Evolutionary conservation across 2,888 invertebrate genomes (phyloP).

Genomic region (Cynaeus angustus): DNA sequence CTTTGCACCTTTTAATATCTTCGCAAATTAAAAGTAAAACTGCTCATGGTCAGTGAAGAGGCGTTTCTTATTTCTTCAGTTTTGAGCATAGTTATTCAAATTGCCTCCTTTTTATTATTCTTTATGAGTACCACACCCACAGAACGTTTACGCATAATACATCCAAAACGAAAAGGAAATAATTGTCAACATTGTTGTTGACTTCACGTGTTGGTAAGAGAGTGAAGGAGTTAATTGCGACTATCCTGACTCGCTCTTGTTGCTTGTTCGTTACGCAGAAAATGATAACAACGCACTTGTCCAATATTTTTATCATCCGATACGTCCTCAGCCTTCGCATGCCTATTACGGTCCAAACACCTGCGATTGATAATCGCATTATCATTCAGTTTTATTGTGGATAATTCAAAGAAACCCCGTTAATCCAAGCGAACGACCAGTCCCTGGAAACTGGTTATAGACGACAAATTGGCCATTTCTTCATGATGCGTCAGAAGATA

Average conservation of each 20-base stretch:
- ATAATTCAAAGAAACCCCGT: slow-evolving; percentile 37
- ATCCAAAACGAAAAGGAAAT: neutral
- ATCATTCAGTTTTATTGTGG: slow-evolving; percentile 28
- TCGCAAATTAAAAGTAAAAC: neutral
- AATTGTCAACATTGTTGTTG: too few relatives aligned
- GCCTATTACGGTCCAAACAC: slow-evolving; percentile 28
- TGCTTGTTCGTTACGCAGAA: neutral
- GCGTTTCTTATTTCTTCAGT: neutral
- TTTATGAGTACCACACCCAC: slow-evolving; percentile 9
- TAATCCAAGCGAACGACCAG: slow-evolving; percentile 32
- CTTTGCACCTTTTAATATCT: slow-evolving; percentile 2
- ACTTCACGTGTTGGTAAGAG: too few relatives aligned
- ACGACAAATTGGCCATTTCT: slow-evolving; percentile 40
- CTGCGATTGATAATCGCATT: slow-evolving; percentile 36
- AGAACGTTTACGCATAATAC: neutral
- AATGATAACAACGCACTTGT: slow-evolving; percentile 3
- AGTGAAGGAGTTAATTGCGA: too few relatives aligned
- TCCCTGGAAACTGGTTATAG: slow-evolving; percentile 36
- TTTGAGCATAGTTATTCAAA: slow-evolving; percentile 1
- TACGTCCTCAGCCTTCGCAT: slow-evolving; percentile 27
- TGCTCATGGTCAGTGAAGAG: neutral
- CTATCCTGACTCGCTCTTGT: too few relatives aligned
- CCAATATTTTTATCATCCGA: slow-evolving; percentile 2
- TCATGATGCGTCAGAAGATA: slow-evolving; percentile 23
- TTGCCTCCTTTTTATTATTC: slow-evolving; percentile 11